Conservation (phyloP, 2,113 vertebrate species). For the Ondatra zibethicus region DNA sequence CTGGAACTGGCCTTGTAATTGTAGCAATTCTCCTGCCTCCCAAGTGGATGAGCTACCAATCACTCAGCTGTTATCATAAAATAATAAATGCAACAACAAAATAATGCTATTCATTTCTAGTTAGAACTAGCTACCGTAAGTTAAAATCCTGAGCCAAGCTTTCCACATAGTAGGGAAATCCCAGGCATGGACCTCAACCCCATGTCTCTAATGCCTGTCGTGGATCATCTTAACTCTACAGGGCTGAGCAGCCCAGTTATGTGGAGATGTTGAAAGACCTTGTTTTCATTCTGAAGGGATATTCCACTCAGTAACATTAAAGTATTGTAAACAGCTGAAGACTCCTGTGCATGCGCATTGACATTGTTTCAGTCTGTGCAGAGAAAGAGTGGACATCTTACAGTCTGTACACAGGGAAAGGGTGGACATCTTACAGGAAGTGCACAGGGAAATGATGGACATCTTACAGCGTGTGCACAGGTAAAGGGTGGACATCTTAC, state of each 20-base stretch:
- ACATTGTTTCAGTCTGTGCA: not conserved
- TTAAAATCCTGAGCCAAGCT: slow-evolving; percentile 4
- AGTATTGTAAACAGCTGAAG: not conserved
- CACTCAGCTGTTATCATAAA: not conserved
- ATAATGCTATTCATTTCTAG: not conserved
- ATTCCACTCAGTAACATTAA: not conserved
- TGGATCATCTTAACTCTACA: not conserved
- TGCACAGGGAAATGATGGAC: too few relatives aligned
- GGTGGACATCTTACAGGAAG: not conserved
- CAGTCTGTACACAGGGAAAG: too few relatives aligned
- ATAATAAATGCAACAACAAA: not conserved
- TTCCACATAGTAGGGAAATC: not conserved
- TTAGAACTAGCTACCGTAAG: not conserved
- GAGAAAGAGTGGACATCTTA: not conserved
- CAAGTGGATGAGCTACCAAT: not conserved
- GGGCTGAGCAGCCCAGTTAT: not conserved
- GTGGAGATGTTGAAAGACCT: not conserved
- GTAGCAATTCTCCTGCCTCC: not conserved
- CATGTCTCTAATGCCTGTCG: not conserved
- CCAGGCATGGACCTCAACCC: not conserved
- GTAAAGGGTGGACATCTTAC: not conserved
- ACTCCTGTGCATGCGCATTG: not conserved
- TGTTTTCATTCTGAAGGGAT: not conserved
- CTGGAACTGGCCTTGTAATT: not conserved
- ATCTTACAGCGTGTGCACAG: too few relatives aligned